Evolutionary conservation across 1,140 invertebrate species (phyloP), one percentile per base, ranked within the genome.

Genomic region (Daktulosphaira vitifoliae): DNA sequence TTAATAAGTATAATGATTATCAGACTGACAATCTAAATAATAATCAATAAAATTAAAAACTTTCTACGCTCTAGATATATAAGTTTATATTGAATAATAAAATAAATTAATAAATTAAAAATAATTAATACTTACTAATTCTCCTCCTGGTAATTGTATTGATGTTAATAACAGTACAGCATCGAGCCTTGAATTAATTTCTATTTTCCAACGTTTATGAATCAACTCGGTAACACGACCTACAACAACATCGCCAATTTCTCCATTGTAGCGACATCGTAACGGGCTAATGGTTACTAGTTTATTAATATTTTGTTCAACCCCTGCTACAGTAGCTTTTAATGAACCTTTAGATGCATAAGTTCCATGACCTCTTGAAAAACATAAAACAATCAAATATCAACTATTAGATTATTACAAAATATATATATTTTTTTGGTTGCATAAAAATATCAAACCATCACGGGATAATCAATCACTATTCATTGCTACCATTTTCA

Each of bases 311-410:
- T 89, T 85, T 73, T 96, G 87, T 70, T 96, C 84, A 42, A 91
- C 82, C 7, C 96, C 96, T 68, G 94, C 92, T 1, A 98, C 91
- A 3, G 94, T 96, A 4, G 96, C 85, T 75, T 90, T 84, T 2
- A 98, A 78, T 39, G 79, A 80, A 46, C 88, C 87, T 69, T 88
- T 85, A 56, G 82, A 78, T 46, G 87, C 81, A 71, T 93, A 98
- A 1, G 96, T 99, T 44, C 96, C 96, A 81, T 99, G 96, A 7
- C 96, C 96, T 73, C 95, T 95, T 49, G n/a, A n/a, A n/a, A n/a
- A n/a, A n/a, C n/a, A n/a, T n/a, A n/a, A 6, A 67, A 56, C 62
- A 29, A 65, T 39, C n/a, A 22, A 67, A 67, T 2, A n/a, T n/a
- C n/a, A n/a, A n/a, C n/a, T n/a, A n/a, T n/a, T n/a, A n/a, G n/a